A percentile compares a stretch with the other conserved stretches of the same genome.
Conservation (phyloP, 2,797 vertebrate genomes). For the Spinus olivaceus region DNA sequence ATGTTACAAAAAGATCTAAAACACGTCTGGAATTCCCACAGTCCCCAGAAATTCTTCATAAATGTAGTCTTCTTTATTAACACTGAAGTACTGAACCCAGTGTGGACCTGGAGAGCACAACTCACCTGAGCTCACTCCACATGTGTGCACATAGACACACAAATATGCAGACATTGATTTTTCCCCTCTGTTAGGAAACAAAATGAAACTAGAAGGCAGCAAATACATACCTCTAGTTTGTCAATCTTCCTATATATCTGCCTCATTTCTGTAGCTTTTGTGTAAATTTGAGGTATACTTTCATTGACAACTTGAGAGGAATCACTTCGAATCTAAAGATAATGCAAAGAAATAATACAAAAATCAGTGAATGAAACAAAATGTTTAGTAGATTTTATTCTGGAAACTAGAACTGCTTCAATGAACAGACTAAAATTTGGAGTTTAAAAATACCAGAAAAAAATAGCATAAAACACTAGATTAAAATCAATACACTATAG, state of each 20-base stretch:
- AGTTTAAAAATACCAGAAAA: background rate
- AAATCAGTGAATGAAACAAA: background rate
- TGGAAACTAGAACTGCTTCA: background rate
- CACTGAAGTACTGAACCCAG: background rate
- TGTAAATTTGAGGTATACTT: conserved; percentile 87
- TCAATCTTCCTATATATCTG: conserved; percentile 90
- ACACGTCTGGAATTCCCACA: background rate
- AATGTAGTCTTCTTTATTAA: background rate
- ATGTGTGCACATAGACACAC: accelerated
- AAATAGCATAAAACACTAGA: background rate
- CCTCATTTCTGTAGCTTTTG: conserved; percentile 88
- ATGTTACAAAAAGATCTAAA: background rate
- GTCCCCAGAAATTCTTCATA: background rate
- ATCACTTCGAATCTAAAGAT: conserved; percentile 83
- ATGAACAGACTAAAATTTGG: background rate
- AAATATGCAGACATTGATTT: accelerated
- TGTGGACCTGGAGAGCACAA: background rate
- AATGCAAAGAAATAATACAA: background rate
- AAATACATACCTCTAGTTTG: conserved; percentile 85
- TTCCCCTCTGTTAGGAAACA: accelerated
- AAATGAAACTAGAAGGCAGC: background rate
- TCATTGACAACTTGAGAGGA: conserved; percentile 89
- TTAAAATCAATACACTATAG: background rate
- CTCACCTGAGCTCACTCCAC: accelerated
- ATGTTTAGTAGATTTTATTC: background rate